Evolutionary conservation across 1,140 invertebrate genomes (phyloP).

Genomic region (Bursaphelenchus mucronatus): DNA sequence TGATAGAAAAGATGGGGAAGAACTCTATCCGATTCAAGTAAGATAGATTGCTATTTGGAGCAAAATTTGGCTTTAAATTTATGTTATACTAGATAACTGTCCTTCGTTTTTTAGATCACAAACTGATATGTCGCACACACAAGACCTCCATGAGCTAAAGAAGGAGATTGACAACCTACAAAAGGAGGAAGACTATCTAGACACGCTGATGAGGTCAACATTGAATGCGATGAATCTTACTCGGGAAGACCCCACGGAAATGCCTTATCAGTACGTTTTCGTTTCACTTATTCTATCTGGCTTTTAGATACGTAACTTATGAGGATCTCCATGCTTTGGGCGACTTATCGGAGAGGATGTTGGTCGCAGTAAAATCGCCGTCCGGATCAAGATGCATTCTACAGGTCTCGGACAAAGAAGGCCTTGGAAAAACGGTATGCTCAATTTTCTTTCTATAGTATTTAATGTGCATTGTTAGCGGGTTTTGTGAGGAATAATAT

Average conservation of each 20-base stretch:
- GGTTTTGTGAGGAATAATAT: background rate
- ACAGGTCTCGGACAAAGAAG: background rate
- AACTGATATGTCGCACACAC: conserved; percentile 32
- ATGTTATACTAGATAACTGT: background rate
- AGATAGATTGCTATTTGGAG: conserved; percentile 6
- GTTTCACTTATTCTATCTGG: conserved; percentile 10
- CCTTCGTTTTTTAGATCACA: conserved; percentile 25
- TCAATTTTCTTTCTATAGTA: no score
- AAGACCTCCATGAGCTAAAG: conserved; percentile 32
- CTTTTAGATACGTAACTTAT: conserved; percentile 50
- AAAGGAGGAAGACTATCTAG: conserved; percentile 36
- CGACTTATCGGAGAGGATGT: conserved; percentile 41
- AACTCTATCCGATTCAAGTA: conserved; percentile 62
- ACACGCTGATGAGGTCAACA: conserved; percentile 37
- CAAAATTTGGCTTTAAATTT: conserved; percentile 2
- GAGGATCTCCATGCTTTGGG: conserved; percentile 43
- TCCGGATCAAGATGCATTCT: conserved; percentile 32
- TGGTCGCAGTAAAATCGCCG: conserved; percentile 55
- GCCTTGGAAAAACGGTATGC: no score
- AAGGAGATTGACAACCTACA: conserved; percentile 41
- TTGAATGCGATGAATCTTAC: conserved; percentile 42
- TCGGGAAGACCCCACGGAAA: conserved; percentile 53
- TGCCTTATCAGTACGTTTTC: conserved; percentile 42
- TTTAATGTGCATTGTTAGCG: no score
- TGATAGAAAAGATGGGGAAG: conserved; percentile 66